These are phyloP conservation scores for Napeogenes inachia DNA, from an alignment of 2,888 invertebrate genomes.

Conservation along the genomic window DNA sequence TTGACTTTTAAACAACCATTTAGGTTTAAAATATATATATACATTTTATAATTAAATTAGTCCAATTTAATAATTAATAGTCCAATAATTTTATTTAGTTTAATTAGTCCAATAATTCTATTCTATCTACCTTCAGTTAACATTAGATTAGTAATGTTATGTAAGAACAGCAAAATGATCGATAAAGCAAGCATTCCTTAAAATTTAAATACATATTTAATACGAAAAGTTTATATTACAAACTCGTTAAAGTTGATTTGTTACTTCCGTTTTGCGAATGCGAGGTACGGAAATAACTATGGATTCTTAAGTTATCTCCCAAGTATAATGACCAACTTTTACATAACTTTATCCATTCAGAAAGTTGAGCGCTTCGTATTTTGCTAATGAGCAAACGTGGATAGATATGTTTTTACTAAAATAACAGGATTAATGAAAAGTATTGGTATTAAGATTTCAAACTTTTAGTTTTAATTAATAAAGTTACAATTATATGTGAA, in stretches of 20 bases:
- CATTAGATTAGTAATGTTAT: too few species aligned
- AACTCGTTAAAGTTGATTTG: conserved; percentile 7
- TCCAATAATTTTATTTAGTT: too few species aligned
- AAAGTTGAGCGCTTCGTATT: background rate
- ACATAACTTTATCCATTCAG: background rate
- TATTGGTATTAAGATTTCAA: background rate
- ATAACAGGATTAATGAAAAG: background rate
- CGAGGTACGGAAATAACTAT: conserved; percentile 1
- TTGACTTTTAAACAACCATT: too few species aligned
- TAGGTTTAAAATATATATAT: too few species aligned
- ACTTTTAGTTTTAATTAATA: background rate
- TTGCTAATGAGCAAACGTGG: background rate
- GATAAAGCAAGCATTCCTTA: too few species aligned
- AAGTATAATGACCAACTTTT: background rate
- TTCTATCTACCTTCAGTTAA: too few species aligned
- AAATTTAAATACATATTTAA: background rate
- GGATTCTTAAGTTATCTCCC: background rate
- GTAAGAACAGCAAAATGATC: too few species aligned
- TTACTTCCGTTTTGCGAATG: background rate
- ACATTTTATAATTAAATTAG: too few species aligned
- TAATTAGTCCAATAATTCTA: too few species aligned
- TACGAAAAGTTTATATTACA: conserved; percentile 1
- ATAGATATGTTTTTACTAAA: background rate
- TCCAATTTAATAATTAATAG: too few species aligned
- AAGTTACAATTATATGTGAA: background rate